Evolutionary conservation across 2,888 invertebrate species (phyloP).

Genomic region (Allacma fusca): DNA sequence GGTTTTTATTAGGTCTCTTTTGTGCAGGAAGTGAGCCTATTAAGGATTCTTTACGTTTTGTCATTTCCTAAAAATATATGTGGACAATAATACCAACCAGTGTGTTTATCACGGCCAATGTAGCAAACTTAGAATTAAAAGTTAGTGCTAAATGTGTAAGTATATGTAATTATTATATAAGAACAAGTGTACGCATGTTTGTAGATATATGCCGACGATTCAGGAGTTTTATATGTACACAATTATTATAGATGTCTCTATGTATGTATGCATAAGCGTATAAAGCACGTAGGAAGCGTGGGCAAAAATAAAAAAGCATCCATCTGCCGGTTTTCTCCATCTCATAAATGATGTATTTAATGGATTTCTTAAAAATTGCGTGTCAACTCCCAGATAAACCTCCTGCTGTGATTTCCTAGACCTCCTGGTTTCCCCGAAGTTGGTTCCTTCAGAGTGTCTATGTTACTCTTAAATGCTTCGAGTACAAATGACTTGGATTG

Average conservation of each 20-base stretch:
- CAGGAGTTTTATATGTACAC: no score
- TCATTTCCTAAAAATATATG: slow-evolving; percentile 5
- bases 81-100: no score
- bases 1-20: slow-evolving; percentile 5
- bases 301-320: slow-evolving; percentile 30
- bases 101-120: no score
- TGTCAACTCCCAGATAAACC: slow-evolving; percentile 49
- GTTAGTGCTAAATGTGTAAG: no score
- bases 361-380: slow-evolving; percentile 52
- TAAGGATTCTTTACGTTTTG: slow-evolving; percentile 12
- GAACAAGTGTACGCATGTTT: no score
- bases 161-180: no score
- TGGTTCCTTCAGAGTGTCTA: slow-evolving; percentile 20
- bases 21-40: slow-evolving; percentile 16
- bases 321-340: slow-evolving; percentile 24
- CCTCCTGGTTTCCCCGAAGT: slow-evolving; percentile 32
- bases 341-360: slow-evolving; percentile 45
- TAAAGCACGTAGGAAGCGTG: background rate
- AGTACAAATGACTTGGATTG: slow-evolving; percentile 1
- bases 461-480: background rate
- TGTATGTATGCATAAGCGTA: no score
- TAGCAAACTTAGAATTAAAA: no score
- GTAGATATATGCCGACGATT: no score
- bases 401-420: slow-evolving; percentile 48
- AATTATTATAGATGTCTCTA: no score